phyloP scores from a whole-genome alignment of 2,113 vertebrate species.

The Entomyzon cyanotis region DNA sequence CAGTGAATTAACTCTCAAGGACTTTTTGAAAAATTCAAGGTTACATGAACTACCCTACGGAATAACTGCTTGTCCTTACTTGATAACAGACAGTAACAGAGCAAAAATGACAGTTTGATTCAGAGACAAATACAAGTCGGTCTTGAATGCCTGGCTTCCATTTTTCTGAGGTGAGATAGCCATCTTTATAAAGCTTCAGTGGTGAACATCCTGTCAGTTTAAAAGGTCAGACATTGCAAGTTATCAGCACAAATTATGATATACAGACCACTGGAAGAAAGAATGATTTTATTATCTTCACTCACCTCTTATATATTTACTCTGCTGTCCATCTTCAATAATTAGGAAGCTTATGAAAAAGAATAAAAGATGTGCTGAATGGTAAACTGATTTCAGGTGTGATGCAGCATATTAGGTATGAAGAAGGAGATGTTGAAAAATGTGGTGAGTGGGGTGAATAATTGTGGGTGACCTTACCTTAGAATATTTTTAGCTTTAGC shows the following conservation, averaged over 20 bases:
- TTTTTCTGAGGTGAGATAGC: slow-evolving; percentile 71
- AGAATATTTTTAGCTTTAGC: not conserved
- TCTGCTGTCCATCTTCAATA: slow-evolving; percentile 19
- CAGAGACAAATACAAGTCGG: slow-evolving; percentile 71
- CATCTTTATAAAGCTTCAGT: slow-evolving; percentile 70
- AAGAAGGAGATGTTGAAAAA: not conserved
- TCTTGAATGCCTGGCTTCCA: slow-evolving; percentile 70
- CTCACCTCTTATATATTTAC: slow-evolving; percentile 65
- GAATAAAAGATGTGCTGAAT: slow-evolving; percentile 13
- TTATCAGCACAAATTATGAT: slow-evolving; percentile 68
- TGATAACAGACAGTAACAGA: slow-evolving; percentile 71
- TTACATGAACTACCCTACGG: slow-evolving; percentile 67
- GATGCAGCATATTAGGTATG: not conserved
- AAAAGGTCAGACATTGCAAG: slow-evolving; percentile 74
- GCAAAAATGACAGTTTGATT: slow-evolving; percentile 77
- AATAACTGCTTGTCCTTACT: slow-evolving; percentile 70
- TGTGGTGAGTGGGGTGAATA: not conserved
- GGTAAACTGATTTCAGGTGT: not conserved
- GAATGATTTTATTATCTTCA: slow-evolving; percentile 67
- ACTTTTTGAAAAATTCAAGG: slow-evolving; percentile 76
- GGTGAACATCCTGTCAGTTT: slow-evolving; percentile 72
- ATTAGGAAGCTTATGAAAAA: slow-evolving; percentile 42
- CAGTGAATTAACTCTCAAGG: slow-evolving; percentile 69
- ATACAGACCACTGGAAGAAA: slow-evolving; percentile 57
- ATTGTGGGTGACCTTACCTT: not conserved